Evolutionary conservation across 2,113 vertebrate genomes (phyloP).

Genomic region (Lates calcarifer): DNA sequence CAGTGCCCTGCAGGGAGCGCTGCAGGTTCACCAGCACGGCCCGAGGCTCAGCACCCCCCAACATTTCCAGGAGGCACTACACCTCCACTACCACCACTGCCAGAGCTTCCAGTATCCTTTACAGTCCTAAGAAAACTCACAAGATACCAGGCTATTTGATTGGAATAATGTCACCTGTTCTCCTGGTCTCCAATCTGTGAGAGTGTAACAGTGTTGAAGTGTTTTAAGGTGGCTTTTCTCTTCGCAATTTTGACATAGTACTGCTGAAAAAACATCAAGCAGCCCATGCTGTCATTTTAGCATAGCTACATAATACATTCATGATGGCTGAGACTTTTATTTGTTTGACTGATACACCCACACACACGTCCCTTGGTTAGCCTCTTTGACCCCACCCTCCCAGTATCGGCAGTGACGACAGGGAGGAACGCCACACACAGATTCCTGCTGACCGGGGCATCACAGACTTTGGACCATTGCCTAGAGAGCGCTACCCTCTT

Average conservation of each 20-base stretch:
- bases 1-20: constrained; percentile 86
- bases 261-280: background rate
- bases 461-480: constrained; percentile 90
- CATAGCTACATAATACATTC: background rate
- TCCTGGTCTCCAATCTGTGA: too few species aligned
- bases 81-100: constrained; percentile 83
- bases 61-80: constrained; percentile 88
- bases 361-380: background rate
- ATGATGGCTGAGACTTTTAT: background rate
- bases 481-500: constrained; percentile 91
- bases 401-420: constrained; percentile 87
- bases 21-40: constrained; percentile 87
- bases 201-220: background rate
- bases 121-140: background rate
- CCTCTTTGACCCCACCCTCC: constrained; percentile 81
- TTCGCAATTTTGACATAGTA: background rate
- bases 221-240: background rate
- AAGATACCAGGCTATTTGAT: background rate
- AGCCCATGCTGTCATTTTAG: background rate
- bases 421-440: constrained; percentile 83
- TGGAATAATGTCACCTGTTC: too few species aligned
- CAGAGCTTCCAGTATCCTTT: constrained; percentile 94
- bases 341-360: background rate
- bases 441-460: constrained; percentile 87
- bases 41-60: constrained; percentile 85